Conservation (phyloP, 2,113 vertebrate species). For the Perca fluviatilis region DNA sequence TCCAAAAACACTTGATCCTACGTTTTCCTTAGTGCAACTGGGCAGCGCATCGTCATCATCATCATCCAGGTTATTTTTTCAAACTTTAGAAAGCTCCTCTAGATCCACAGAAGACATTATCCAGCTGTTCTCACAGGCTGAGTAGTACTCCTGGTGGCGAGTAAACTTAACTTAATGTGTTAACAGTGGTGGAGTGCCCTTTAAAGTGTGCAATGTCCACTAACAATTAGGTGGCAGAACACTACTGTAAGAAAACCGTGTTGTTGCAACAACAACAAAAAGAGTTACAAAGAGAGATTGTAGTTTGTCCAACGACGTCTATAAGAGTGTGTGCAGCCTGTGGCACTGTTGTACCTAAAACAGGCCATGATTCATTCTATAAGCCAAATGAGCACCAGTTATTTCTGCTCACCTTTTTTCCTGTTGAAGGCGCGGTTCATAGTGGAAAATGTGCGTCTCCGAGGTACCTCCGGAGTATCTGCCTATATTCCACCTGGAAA, state of each 20-base stretch:
- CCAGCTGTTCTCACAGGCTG: too few species aligned
- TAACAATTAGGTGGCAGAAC: neutral
- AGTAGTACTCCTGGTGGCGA: neutral
- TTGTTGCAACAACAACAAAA: neutral
- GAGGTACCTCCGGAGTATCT: slow-evolving; percentile 58
- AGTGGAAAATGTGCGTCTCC: slow-evolving; percentile 80
- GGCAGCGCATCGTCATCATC: too few species aligned
- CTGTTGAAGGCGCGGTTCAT: slow-evolving; percentile 96
- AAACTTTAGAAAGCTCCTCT: neutral
- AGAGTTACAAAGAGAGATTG: neutral
- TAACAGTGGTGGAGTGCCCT: neutral
- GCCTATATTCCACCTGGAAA: slow-evolving; percentile 80
- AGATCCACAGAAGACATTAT: neutral
- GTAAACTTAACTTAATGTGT: neutral
- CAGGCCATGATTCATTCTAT: neutral
- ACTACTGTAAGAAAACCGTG: neutral
- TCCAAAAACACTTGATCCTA: neutral
- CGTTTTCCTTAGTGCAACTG: neutral
- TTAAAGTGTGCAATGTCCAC: neutral
- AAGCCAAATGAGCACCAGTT: neutral
- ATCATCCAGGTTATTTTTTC: neutral
- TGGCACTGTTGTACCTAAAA: neutral
- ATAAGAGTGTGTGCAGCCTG: neutral
- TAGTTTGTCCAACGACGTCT: neutral
- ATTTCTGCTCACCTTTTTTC: slow-evolving; percentile 89